Conservation (phyloP, 2,888 invertebrate species). For the Plagodis pulveraria region DNA sequence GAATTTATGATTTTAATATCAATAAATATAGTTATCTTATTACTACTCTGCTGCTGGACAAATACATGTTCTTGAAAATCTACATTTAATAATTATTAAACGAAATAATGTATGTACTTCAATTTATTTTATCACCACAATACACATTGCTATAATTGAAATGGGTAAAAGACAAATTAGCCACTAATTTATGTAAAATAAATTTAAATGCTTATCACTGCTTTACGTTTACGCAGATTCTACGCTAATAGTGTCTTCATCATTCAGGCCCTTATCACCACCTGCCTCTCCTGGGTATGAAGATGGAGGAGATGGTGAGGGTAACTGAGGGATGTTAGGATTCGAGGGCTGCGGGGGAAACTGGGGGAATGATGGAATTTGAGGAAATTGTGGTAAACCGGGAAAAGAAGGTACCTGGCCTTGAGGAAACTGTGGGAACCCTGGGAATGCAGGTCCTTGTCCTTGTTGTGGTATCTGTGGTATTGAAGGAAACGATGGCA, state of each 20-base stretch:
- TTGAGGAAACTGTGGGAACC: constrained; percentile 42
- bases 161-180: too few relatives aligned
- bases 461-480: constrained; percentile 22
- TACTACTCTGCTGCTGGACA: too few relatives aligned
- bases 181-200: too few relatives aligned
- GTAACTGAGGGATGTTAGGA: constrained; percentile 44
- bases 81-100: too few relatives aligned
- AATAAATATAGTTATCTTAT: too few relatives aligned
- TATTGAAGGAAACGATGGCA: constrained; percentile 45
- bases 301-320: constrained; percentile 54
- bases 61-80: too few relatives aligned
- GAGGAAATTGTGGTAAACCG: constrained; percentile 46
- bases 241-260: constrained; percentile 76
- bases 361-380: constrained; percentile 38
- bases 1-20: too few relatives aligned
- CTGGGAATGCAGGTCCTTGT: constrained; percentile 32
- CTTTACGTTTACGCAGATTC: constrained; percentile 63
- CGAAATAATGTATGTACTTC: too few relatives aligned
- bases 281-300: constrained; percentile 55
- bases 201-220: neutral
- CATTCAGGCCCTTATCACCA: constrained; percentile 63
- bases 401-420: constrained; percentile 16
- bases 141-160: too few relatives aligned
- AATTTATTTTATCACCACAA: too few relatives aligned
- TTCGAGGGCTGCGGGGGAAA: constrained; percentile 50